Percentiles rank a stretch among this genome's conserved stretches.
Evolutionary conservation across 2,888 invertebrate species (phyloP).

Genomic region (Euplagia quadripunctaria): DNA sequence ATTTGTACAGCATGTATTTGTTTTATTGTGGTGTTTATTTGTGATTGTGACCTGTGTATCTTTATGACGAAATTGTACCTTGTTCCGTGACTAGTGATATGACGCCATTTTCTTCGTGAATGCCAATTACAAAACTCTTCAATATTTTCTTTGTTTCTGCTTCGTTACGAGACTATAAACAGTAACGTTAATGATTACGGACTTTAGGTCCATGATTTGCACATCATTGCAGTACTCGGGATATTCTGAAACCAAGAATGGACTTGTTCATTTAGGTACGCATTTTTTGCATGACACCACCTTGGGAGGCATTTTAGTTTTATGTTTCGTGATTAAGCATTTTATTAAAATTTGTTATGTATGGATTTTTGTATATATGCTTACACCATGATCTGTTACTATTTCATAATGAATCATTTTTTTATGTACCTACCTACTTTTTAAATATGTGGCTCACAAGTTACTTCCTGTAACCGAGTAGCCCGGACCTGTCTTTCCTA

Average conservation of each 20-base stretch:
- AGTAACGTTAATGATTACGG: conserved; percentile 44
- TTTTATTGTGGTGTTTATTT: conserved; percentile 69
- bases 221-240: conserved; percentile 48
- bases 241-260: conserved; percentile 48
- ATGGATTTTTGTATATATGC: neutral
- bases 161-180: conserved; percentile 42
- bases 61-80: conserved; percentile 85
- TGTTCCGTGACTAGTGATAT: conserved; percentile 87
- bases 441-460: conserved; percentile 38
- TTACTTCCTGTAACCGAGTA: conserved; percentile 42
- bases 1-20: conserved; percentile 69
- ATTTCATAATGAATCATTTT: conserved; percentile 23
- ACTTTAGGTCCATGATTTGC: conserved; percentile 51
- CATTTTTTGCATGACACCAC: conserved; percentile 82
- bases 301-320: conserved; percentile 72
- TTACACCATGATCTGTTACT: conserved; percentile 15
- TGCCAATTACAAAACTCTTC: conserved; percentile 85
- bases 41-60: conserved; percentile 75
- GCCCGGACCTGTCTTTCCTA: conserved; percentile 18
- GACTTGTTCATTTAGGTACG: conserved; percentile 64
- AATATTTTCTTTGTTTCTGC: conserved; percentile 78
- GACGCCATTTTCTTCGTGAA: conserved; percentile 88
- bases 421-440: conserved; percentile 28
- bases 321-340: conserved; percentile 51
- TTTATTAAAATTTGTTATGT: conserved; percentile 13